A percentile compares a stretch with the other conserved stretches of the same genome.
Conservation (phyloP, 2,797 vertebrate genomes). For the Geotrypetes seraphini region DNA sequence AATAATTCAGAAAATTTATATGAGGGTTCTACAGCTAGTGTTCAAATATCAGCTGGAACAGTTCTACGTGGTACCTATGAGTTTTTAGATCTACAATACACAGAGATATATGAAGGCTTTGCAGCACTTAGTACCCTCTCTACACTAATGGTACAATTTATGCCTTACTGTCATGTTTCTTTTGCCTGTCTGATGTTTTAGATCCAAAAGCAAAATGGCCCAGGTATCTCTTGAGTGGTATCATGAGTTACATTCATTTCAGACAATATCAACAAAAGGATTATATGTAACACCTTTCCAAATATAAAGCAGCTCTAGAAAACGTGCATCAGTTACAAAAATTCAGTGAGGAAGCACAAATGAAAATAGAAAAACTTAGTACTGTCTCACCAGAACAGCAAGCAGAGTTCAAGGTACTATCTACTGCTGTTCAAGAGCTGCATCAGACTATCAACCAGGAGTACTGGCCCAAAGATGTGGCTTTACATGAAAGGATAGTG, state of each 20-base stretch:
- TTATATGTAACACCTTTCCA: no score
- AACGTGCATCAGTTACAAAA: conserved; percentile 42
- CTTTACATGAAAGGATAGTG: no score
- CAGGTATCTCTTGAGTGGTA: no score
- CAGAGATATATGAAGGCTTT: conserved; percentile 66
- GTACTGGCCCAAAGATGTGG: conserved; percentile 73
- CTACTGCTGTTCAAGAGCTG: conserved; percentile 64
- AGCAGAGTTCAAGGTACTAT: conserved; percentile 76
- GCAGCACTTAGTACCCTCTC: conserved; percentile 66
- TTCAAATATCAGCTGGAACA: conserved; percentile 73
- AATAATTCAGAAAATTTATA: conserved; percentile 71
- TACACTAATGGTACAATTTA: conserved; percentile 72
- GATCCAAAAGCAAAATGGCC: no score
- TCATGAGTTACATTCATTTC: no score
- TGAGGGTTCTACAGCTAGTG: conserved; percentile 74
- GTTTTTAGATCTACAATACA: conserved; percentile 66
- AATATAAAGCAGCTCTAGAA: conserved; percentile 53
- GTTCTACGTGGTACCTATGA: conserved; percentile 77
- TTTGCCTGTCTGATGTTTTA: no score
- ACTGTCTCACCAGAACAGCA: conserved; percentile 82
- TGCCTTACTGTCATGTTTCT: no score
- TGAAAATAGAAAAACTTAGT: conserved; percentile 59
- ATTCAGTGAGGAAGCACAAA: conserved; percentile 34
- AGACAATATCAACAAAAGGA: no score
- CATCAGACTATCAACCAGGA: conserved; percentile 61